These are phyloP conservation scores for Bombus picipes DNA, from an alignment of 1,140 invertebrate species.

Conservation along the genomic window DNA sequence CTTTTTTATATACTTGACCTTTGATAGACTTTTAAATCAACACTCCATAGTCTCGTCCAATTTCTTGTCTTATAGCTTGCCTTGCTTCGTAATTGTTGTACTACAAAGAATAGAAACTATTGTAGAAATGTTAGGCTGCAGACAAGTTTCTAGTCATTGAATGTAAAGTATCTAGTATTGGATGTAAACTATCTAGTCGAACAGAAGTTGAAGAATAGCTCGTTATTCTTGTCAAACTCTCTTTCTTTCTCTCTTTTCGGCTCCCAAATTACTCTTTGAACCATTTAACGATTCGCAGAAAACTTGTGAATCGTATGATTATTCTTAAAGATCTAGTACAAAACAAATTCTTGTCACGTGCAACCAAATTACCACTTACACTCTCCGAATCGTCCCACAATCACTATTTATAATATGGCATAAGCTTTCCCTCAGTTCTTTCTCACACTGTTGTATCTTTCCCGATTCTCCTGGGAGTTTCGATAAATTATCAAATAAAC, in stretches of 20 bases:
- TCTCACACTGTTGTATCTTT: neutral
- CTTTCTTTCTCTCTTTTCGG: neutral
- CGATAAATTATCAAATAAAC: neutral
- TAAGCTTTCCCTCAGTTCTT: too few relatives aligned
- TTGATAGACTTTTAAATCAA: neutral
- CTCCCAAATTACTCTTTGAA: neutral
- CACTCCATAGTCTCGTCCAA: neutral
- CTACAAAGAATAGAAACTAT: neutral
- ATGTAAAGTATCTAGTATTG: too few relatives aligned
- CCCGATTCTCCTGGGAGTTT: neutral
- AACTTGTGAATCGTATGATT: neutral
- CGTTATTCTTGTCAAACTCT: too few relatives aligned
- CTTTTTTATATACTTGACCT: conserved; percentile 4
- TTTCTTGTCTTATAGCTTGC: neutral
- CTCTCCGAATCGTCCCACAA: neutral
- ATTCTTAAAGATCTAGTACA: neutral
- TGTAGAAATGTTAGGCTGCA: neutral
- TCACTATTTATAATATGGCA: too few relatives aligned
- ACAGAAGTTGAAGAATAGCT: neutral
- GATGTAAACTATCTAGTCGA: too few relatives aligned
- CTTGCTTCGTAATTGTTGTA: neutral
- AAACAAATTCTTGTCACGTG: neutral
- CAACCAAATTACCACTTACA: neutral
- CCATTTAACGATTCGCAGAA: neutral
- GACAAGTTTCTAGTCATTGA: neutral